Conservation (phyloP, 1,140 invertebrate genomes). For the Leptinotarsa undecemlineata region DNA sequence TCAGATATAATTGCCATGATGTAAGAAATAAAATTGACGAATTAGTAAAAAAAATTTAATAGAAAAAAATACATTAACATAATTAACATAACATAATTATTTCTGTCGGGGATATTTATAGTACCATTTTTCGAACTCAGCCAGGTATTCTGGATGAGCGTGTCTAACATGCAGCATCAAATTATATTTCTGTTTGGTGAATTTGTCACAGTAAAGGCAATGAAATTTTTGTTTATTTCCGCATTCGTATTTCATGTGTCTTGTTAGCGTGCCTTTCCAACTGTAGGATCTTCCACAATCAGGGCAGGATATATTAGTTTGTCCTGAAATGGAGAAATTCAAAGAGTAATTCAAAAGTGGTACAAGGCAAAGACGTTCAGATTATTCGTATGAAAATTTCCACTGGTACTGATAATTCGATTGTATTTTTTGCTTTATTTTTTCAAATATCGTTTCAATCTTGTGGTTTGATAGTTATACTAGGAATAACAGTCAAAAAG, state of each 20-base stretch:
- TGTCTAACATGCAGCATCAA: constrained; percentile 24
- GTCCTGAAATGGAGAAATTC: background rate
- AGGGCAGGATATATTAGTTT: background rate
- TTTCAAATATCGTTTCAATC: too few relatives aligned
- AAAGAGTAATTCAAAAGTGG: background rate
- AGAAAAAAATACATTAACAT: too few relatives aligned
- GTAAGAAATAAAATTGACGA: too few relatives aligned
- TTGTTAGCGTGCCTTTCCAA: constrained; percentile 46
- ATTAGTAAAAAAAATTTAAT: too few relatives aligned
- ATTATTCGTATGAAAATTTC: too few relatives aligned
- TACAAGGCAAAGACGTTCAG: too few relatives aligned
- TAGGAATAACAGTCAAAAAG: too few relatives aligned
- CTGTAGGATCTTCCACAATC: constrained; percentile 28
- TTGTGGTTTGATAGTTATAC: too few relatives aligned
- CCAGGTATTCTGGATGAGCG: constrained; percentile 21
- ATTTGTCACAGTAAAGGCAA: constrained; percentile 59
- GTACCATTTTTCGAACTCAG: constrained; percentile 25
- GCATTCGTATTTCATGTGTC: constrained; percentile 71
- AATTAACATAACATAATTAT: too few relatives aligned
- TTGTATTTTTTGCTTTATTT: too few relatives aligned
- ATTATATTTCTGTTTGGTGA: constrained; percentile 28
- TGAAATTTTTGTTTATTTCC: constrained; percentile 66
- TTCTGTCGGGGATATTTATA: background rate
- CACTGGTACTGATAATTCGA: too few relatives aligned
- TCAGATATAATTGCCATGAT: too few relatives aligned